Base-by-base conservation (phyloP, 2,888 invertebrate genomes). In the Nymphalis urticae region DNA sequence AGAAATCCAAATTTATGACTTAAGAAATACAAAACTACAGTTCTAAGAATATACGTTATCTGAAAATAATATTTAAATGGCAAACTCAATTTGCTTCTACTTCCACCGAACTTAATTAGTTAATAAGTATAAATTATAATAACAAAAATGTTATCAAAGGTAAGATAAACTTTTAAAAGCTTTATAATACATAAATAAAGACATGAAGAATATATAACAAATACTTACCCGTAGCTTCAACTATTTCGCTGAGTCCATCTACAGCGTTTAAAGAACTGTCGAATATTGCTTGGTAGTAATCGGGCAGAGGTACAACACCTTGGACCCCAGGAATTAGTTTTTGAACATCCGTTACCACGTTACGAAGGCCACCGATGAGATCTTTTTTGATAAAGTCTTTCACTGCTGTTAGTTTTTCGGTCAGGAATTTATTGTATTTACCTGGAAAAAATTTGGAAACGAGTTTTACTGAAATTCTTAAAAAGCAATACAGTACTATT, bases 161-260 rank as follows among this genome's bases (percentile, higher is more conserved):
- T 2, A 10, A 42, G 2, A 6, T 42, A 42, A 10, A 42, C 1
- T 42, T 42, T 42, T 7, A 36, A 36, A 36, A 36, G 6, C 8
- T 36, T 10, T 42, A 9, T 42, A 42, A 42, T 42, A 10, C 27
- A 32, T 32, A 17, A n/a, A 17, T 7, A 17, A 48, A n/a, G n/a
- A 17, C 5, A 19, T 13, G 7, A n/a, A n/a, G 21, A n/a, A 36
- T 27, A 58, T 8, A 13, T 13, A 32, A 50, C 1, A 10, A 19
- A 51, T 66, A 61, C 68, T 79, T 81, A 94, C 94, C 91, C 74
- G 95, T 93, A 64, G 94, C 94, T 84, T 95, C 94, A 9, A 93
- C 91, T 16, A 95, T 92, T 80, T 94, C 93, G 2, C 87, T 80
- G 6, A 95, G 83, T 16, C 92, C 93, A 72, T 93, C 93, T 1